Conservation (phyloP, 2,113 vertebrate genomes). For the Chloroceryle aenea region DNA sequence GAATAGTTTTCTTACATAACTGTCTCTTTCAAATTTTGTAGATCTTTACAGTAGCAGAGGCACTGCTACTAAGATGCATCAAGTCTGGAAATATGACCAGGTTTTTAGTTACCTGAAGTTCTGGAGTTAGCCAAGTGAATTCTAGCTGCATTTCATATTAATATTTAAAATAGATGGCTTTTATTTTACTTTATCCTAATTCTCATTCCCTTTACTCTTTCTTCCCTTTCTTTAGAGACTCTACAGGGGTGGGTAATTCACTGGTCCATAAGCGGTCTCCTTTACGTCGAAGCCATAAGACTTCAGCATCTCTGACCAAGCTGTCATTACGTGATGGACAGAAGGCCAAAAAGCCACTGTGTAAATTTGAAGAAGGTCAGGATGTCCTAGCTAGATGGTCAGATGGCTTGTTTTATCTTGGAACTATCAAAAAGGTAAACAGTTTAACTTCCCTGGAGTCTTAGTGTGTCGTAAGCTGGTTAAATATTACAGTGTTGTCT, state of each 20-base stretch:
- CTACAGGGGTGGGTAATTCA: slow-evolving; percentile 90
- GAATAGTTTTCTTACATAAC: neutral
- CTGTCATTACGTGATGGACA: slow-evolving; percentile 86
- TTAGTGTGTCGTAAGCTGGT: fast-evolving
- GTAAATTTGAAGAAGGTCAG: slow-evolving; percentile 96
- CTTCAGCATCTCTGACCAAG: slow-evolving; percentile 84
- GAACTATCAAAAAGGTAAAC: slow-evolving; percentile 96
- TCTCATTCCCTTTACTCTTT: neutral
- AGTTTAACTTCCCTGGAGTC: neutral
- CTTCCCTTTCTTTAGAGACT: slow-evolving; percentile 83
- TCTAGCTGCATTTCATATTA: neutral
- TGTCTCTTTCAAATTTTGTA: neutral
- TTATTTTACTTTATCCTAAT: neutral
- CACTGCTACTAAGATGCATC: fast-evolving
- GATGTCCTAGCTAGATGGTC: slow-evolving; percentile 99
- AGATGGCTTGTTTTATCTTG: slow-evolving; percentile 98
- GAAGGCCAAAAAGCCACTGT: slow-evolving; percentile 86
- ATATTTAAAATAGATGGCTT: neutral
- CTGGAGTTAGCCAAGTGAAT: neutral
- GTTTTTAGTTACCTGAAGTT: neutral
- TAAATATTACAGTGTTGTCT: neutral
- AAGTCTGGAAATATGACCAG: neutral
- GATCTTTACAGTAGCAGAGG: neutral
- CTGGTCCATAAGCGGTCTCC: slow-evolving; percentile 90
- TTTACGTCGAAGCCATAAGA: slow-evolving; percentile 85